A percentile compares a stretch with the other conserved stretches of the same genome.
Evolutionary conservation across 1,140 invertebrate genomes (phyloP).

Genomic region (Druon quercuslanigerum): DNA sequence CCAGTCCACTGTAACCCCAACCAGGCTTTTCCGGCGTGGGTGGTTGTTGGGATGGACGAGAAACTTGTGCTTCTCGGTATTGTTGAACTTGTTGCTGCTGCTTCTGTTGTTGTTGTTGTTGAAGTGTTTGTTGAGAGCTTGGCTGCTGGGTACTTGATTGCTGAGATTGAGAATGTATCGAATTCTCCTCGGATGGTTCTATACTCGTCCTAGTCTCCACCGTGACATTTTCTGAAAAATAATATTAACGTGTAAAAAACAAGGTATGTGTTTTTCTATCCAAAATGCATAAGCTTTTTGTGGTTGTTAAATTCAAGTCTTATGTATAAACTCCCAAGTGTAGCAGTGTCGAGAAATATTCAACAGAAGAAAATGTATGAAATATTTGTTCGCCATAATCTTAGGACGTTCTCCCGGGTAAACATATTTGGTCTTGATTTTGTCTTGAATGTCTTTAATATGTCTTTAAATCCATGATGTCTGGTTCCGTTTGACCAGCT

Average conservation of each 20-base stretch:
- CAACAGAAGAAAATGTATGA: too few relatives aligned
- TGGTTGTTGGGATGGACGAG: slow-evolving; percentile 72
- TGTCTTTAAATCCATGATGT: too few relatives aligned
- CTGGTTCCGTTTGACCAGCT: too few relatives aligned
- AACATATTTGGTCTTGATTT: too few relatives aligned
- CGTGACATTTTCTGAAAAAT: slow-evolving; percentile 66
- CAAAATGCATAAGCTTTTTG: too few relatives aligned
- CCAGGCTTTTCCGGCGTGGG: slow-evolving; percentile 75
- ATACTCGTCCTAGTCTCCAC: slow-evolving; percentile 69
- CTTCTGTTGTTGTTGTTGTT: slow-evolving; percentile 66
- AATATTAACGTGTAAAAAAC: slow-evolving; percentile 28
- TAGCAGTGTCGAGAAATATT: too few relatives aligned
- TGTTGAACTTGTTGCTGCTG: slow-evolving; percentile 65
- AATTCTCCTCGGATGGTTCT: slow-evolving; percentile 73
- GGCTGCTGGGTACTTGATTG: slow-evolving; percentile 53
- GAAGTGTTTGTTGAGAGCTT: slow-evolving; percentile 51
- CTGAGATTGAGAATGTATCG: slow-evolving; percentile 73
- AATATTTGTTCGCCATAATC: too few relatives aligned
- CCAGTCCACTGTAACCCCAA: slow-evolving; percentile 85
- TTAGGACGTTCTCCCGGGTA: too few relatives aligned
- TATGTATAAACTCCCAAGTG: too few relatives aligned
- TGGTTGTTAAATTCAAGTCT: too few relatives aligned
- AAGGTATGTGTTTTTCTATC: too few relatives aligned
- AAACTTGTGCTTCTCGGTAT: slow-evolving; percentile 67
- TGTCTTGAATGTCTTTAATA: too few relatives aligned